These are phyloP conservation scores for Andrena hattorfiana DNA, from an alignment of 2,888 invertebrate genomes.

Conservation along the genomic window DNA sequence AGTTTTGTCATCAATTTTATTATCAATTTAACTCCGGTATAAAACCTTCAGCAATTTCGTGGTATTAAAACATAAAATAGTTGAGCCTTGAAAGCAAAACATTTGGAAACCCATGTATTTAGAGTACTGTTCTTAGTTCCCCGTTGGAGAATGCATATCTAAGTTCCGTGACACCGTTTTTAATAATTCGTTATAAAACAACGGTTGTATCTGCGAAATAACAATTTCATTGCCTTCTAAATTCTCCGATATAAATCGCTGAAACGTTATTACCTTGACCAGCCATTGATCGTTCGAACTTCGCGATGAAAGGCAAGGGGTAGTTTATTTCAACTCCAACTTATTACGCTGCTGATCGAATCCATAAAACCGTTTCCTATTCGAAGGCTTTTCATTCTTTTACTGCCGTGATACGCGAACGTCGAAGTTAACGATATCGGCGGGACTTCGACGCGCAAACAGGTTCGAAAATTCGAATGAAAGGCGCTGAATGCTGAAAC, in stretches of 20 bases:
- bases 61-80: no score
- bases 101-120: no score
- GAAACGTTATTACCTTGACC: background rate
- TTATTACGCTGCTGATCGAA: background rate
- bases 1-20: no score
- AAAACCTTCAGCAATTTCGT: no score
- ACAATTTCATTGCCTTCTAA: no score
- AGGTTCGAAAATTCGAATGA: slow-evolving; percentile 17
- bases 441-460: slow-evolving; percentile 1
- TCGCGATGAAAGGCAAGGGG: background rate
- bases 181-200: no score
- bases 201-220: no score
- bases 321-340: background rate
- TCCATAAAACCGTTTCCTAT: slow-evolving; percentile 8
- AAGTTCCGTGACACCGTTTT: no score
- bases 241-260: background rate
- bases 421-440: background rate
- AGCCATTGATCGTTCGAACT: slow-evolving; percentile 5
- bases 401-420: background rate
- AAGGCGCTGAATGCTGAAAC: slow-evolving; percentile 40
- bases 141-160: no score
- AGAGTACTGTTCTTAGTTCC: no score
- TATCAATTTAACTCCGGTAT: no score
- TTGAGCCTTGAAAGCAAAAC: no score
- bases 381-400: slow-evolving; percentile 14